Base-by-base conservation (phyloP, 2,888 invertebrate species). In the Microctonus aethiopoides region DNA sequence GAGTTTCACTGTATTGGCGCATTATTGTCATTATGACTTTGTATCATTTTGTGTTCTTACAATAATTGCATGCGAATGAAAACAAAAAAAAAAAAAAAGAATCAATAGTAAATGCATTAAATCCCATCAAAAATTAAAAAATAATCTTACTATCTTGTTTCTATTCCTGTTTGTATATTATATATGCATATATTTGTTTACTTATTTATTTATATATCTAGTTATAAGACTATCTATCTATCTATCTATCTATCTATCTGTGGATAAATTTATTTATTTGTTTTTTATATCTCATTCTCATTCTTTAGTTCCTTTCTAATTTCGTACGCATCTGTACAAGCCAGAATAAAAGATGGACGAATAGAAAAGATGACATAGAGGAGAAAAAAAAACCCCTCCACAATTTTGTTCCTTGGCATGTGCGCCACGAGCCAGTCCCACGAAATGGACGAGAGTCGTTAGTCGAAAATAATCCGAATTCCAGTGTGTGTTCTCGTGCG, bases 381-480 rank as follows among this genome's bases (percentile, higher is more conserved):
- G 24, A 60, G 39, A 39, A 59, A 46, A n/a, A 36, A 51, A 62
- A 59, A 32, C 63, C 52, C 39, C 51, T 39, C 62, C 36, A 34
- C 16, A 32, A 46, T 10, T 46, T 32, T 61, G 24, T 62, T 52
- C 64, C 63, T 68, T 60, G 65, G 67, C 24, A 61, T 65, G 65
- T 57, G 65, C 65, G 66, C 65, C 72, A 68, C 72, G 72, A 57
- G 73, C 63, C 62, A 62, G 69, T 69, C 70, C 70, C 69, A 61
- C 69, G 65, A 68, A 72, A 57, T 73, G 73, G 71, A 71, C 63
- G 68, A 68, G 68, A 72, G 72, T 76, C 73, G 74, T 73, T 75
- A 71, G 72, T 73, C 61, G 69, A 54, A 72, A 74, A 76, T 74
- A 76, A 76, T 76, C 60, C 70, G 69, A 73, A 76, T 76, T 76